phyloP scores from a whole-genome alignment of 2,888 invertebrate species.

The Scotopteryx bipunctaria region DNA sequence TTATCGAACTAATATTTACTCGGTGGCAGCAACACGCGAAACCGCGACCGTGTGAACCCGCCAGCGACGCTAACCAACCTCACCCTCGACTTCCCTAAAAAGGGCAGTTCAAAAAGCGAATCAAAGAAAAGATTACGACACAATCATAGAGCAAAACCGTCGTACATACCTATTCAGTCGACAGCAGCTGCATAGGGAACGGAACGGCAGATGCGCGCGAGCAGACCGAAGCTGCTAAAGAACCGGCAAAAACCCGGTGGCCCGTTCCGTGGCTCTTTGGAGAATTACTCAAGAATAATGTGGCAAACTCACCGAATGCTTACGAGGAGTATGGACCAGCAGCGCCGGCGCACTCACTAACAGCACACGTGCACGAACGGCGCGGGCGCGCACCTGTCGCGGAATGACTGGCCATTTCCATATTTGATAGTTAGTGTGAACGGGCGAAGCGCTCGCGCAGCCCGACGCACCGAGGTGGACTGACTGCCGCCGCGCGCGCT shows the following conservation, averaged over 20 bases:
- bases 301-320: constrained; percentile 63
- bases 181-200: constrained; percentile 74
- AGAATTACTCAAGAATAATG: constrained; percentile 48
- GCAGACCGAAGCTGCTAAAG: constrained; percentile 59
- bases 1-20: constrained; percentile 78
- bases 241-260: constrained; percentile 62
- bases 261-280: constrained; percentile 48
- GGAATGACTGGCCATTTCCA: constrained; percentile 79
- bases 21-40: constrained; percentile 72
- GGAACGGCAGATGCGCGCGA: constrained; percentile 76
- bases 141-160: constrained; percentile 56
- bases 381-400: constrained; percentile 81
- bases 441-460: constrained; percentile 75
- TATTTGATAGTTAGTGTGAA: constrained; percentile 64
- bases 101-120: constrained; percentile 55
- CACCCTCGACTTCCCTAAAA: constrained; percentile 46
- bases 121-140: constrained; percentile 55
- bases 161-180: constrained; percentile 68
- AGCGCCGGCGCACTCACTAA: constrained; percentile 78
- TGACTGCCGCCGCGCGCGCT: constrained; percentile 74
- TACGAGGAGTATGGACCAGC: constrained; percentile 50
- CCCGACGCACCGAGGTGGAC: constrained; percentile 71
- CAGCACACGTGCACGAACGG: constrained; percentile 81
- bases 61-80: constrained; percentile 54
- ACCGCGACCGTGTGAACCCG: constrained; percentile 65